Evolutionary conservation across 1,140 invertebrate species (phyloP).

Genomic region (Sipha flava): DNA sequence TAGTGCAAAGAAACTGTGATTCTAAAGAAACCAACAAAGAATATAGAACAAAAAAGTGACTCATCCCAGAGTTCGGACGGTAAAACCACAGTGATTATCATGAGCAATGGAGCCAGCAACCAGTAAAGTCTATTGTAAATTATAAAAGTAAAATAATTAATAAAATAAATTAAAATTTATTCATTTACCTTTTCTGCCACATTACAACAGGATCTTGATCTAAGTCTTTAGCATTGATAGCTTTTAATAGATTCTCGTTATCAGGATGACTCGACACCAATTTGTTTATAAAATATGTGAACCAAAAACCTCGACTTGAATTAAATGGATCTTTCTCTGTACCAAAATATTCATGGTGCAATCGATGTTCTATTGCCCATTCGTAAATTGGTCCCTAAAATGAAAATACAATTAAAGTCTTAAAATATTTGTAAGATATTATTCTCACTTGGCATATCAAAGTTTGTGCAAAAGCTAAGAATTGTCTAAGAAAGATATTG

Average conservation of each 20-base stretch:
- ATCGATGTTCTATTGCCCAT: constrained; percentile 71
- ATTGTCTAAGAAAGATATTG: constrained; percentile 55
- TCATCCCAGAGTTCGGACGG: constrained; percentile 68
- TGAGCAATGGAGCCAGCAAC: constrained; percentile 55
- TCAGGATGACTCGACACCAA: constrained; percentile 60
- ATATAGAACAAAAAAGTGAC: constrained; percentile 50
- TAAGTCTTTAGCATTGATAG: constrained; percentile 79
- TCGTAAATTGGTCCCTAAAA: constrained; percentile 65
- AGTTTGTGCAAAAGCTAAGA: constrained; percentile 70
- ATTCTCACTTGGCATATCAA: constrained; percentile 68
- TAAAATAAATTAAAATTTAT: not conserved
- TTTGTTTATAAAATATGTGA: constrained; percentile 60
- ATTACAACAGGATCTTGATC: constrained; percentile 72
- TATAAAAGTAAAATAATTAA: not conserved
- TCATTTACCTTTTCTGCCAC: constrained; percentile 66
- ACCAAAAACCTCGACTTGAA: constrained; percentile 73
- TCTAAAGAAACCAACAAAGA: constrained; percentile 59
- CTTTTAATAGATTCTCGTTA: constrained; percentile 57
- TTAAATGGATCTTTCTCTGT: constrained; percentile 88
- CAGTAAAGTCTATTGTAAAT: constrained; percentile 56
- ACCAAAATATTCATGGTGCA: constrained; percentile 81
- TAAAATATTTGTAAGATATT: not conserved
- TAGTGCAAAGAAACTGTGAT: constrained; percentile 49
- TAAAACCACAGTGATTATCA: constrained; percentile 57
- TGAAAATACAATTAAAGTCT: not conserved